Conservation (phyloP, 2,797 vertebrate genomes). For the Oceanodroma leucorhoa region DNA sequence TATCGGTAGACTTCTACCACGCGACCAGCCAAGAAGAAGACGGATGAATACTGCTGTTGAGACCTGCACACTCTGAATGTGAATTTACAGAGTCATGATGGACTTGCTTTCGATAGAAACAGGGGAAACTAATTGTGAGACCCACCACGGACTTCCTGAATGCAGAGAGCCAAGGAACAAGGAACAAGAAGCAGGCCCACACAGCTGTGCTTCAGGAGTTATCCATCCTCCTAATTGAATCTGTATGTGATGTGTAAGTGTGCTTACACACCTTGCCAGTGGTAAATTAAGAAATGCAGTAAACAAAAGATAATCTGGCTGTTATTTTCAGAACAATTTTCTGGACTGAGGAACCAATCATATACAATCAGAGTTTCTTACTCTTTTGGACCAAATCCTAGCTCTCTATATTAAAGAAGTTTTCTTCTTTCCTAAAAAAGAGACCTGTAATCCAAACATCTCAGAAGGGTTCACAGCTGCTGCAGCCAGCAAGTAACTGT, state of each 20-base stretch:
- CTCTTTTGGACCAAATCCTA: not conserved
- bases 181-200: not conserved
- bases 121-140: not conserved
- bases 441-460: not conserved
- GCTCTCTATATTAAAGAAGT: not conserved
- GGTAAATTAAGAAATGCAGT: not conserved
- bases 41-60: not conserved
- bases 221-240: not conserved
- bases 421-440: not conserved
- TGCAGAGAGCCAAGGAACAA: not conserved
- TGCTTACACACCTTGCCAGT: not conserved
- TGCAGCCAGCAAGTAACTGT: not conserved
- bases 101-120: not conserved
- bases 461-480: not conserved
- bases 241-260: not conserved
- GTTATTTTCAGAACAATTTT: not conserved
- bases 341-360: not conserved
- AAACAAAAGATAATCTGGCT: not conserved
- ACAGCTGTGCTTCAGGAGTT: not conserved
- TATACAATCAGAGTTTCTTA: not conserved
- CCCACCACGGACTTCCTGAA: not conserved
- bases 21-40: fast-evolving
- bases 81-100: not conserved
- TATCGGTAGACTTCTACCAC: not conserved
- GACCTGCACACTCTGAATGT: not conserved